Base-by-base conservation (phyloP, 2,113 vertebrate species). In the Gallinago media region DNA sequence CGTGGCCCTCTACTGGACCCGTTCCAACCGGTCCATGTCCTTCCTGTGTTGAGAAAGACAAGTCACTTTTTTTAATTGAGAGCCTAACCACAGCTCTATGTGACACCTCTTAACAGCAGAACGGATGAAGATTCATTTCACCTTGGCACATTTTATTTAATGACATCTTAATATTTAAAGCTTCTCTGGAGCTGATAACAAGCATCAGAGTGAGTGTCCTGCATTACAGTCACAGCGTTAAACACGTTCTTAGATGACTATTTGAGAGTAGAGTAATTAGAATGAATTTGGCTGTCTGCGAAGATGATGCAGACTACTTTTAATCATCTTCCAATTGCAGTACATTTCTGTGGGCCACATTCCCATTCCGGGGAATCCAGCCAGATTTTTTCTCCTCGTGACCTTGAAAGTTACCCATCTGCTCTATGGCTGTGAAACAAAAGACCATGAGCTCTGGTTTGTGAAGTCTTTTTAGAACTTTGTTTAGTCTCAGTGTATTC, bases 321-420 rank as follows among this genome's bases (percentile, higher is more conserved):
- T 27, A 76, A 77, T 36, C 5, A 15, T 88, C 44, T 56, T 84
- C 66, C 75, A 92, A 42, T 85, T 59, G 12, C 11, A 44, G 46
- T 31, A 46, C 11, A 11, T 11, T 47, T 87, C 20, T 54, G 26
- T 52, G 15, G 21, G 25, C 38, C 46, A 65, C 26, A n/a, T n/a
- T n/a, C n/a, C n/a, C 94, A 82, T 88, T 66, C 34, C 34, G 78
- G 67, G 36, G 89, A 71, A 75, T 91, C 46, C 31, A 63, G 91
- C n/a, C 77, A 18, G 38, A 32, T 78, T 9, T 76, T 88, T 93
- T 72, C 38, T 59, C 29, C 38, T 49, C 5, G 1, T 72, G 77
- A 96, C 72, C 49, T 91, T 97, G 67, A 88, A 95, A 82, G 26
- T 50, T 92, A 62, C 31, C 46, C 46, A 46, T 27, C 86, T 59